phyloP scores from a whole-genome alignment of 2,888 invertebrate genomes.

The Cantharis flavilabris region DNA sequence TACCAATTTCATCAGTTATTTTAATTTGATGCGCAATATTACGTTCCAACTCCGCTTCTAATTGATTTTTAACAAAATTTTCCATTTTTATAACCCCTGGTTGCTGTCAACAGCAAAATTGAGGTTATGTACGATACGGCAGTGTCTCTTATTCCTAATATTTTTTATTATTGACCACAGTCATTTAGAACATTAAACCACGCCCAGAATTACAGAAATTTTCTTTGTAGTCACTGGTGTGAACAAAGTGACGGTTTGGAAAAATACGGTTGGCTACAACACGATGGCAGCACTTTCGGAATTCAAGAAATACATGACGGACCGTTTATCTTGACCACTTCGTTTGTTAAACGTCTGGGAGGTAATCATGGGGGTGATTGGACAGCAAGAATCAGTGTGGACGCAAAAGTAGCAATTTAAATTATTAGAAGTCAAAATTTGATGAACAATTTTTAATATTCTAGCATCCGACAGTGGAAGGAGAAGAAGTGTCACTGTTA shows the following conservation, averaged over 20 bases:
- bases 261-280: conserved; percentile 88
- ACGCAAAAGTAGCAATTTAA: conserved; percentile 54
- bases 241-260: conserved; percentile 83
- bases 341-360: conserved; percentile 84
- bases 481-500: conserved; percentile 68
- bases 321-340: conserved; percentile 76
- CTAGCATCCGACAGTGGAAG: conserved; percentile 39
- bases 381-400: conserved; percentile 81
- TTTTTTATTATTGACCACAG: too few species aligned
- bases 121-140: neutral
- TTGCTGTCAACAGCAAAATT: neutral
- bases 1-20: conserved; percentile 6
- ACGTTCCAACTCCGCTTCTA: conserved; percentile 1
- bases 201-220: neutral
- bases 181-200: too few species aligned
- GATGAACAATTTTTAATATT: neutral
- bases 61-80: neutral
- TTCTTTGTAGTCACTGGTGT: conserved; percentile 81
- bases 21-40: conserved; percentile 11
- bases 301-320: conserved; percentile 86
- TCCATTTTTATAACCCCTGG: neutral
- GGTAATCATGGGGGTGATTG: conserved; percentile 90
- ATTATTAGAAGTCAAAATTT: neutral
- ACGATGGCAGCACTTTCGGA: conserved; percentile 92
- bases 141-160: neutral